phyloP scores from a whole-genome alignment of 1,140 invertebrate genomes.

The Drosophila ambigua region DNA sequence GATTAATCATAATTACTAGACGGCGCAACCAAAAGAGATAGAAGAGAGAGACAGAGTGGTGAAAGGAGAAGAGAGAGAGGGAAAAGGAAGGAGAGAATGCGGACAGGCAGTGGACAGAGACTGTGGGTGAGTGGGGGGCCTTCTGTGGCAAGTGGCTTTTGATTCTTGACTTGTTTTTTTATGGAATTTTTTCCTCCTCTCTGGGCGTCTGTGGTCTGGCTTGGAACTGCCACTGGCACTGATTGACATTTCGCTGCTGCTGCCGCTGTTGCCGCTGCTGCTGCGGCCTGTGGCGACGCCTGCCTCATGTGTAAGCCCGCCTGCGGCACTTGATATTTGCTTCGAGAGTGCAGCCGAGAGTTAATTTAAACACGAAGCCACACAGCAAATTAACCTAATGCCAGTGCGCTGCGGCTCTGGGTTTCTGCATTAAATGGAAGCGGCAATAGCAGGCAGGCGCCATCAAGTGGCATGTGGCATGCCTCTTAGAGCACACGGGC shows the following conservation, averaged over 20 bases:
- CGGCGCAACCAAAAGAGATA: constrained; percentile 39
- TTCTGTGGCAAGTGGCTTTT: constrained; percentile 25
- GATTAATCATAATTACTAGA: constrained; percentile 82
- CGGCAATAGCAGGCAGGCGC: constrained; percentile 28
- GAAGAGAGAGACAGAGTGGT: neutral
- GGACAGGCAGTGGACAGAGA: neutral
- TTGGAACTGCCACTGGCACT: constrained; percentile 30
- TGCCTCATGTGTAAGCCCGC: constrained; percentile 17
- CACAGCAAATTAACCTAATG: constrained; percentile 76
- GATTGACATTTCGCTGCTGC: constrained; percentile 43
- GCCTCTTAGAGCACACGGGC: neutral
- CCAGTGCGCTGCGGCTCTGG: constrained; percentile 29
- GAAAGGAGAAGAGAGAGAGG: neutral
- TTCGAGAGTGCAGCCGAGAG: constrained; percentile 33
- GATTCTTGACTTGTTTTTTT: constrained; percentile 38
- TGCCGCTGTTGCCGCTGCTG: neutral
- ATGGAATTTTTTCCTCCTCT: constrained; percentile 14
- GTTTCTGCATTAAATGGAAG: constrained; percentile 39
- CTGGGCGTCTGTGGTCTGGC: constrained; percentile 20
- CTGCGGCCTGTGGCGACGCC: constrained; percentile 35
- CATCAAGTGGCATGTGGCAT: constrained; percentile 43
- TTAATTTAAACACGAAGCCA: constrained; percentile 72
- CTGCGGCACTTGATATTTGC: constrained; percentile 3
- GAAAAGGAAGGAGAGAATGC: neutral
- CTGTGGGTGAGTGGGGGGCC: constrained; percentile 9